A percentile compares a stretch with the other conserved stretches of the same genome.
phyloP scores from a whole-genome alignment of 2,888 invertebrate species.

The Entomobrya proxima region DNA sequence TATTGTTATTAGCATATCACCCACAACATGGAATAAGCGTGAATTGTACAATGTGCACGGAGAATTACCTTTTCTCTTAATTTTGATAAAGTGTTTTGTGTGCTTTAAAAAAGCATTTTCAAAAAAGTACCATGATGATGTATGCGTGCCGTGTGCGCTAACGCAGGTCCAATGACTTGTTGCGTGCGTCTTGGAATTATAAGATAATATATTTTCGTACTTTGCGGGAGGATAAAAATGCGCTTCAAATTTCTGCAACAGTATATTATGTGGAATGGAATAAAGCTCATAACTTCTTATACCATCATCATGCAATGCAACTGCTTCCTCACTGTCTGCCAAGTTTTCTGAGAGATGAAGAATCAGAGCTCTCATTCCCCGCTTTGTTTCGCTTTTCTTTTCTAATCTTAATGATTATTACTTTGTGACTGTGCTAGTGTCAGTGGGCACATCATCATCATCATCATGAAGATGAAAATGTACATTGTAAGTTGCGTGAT shows the following conservation, averaged over 20 bases:
- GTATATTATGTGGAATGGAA: background rate
- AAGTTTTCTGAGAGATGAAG: slow-evolving; percentile 22
- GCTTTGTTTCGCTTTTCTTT: background rate
- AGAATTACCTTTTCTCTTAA: background rate
- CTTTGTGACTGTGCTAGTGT: background rate
- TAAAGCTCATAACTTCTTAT: background rate
- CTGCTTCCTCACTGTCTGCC: slow-evolving; percentile 54
- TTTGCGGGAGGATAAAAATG: background rate
- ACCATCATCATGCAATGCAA: background rate
- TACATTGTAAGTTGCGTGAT: slow-evolving; percentile 35
- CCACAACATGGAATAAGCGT: too few relatives aligned
- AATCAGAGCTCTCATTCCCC: background rate
- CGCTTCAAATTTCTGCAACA: slow-evolving; percentile 4
- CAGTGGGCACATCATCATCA: background rate
- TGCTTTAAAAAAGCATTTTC: background rate
- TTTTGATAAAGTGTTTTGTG: slow-evolving; percentile 35
- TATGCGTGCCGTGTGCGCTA: background rate
- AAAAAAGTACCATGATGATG: slow-evolving; percentile 16
- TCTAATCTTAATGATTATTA: slow-evolving; percentile 27
- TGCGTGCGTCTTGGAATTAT: slow-evolving; percentile 43
- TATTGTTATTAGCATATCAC: slow-evolving; percentile 46
- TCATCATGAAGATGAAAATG: background rate
- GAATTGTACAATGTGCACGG: background rate
- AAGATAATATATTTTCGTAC: background rate
- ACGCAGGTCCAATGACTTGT: slow-evolving; percentile 62